phyloP scores from a whole-genome alignment of 1,140 invertebrate species.

The Theocolax elegans region DNA sequence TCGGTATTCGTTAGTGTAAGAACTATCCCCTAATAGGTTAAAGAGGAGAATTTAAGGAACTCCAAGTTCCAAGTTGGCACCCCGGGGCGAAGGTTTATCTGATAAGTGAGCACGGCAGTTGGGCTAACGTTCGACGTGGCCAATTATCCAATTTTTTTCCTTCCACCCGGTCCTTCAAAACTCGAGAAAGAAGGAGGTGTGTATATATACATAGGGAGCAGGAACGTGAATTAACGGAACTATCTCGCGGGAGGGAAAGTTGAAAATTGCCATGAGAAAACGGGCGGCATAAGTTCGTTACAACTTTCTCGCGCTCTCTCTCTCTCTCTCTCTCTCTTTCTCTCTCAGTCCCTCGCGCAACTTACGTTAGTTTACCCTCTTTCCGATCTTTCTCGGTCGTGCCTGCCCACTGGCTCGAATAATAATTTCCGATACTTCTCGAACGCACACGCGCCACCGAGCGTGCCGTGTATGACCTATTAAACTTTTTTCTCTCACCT shows the following conservation, averaged over 20 bases:
- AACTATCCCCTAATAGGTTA: no score
- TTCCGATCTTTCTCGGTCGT: background rate
- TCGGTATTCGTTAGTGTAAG: no score
- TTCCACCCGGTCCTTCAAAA: no score
- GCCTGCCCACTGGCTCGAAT: conserved; percentile 14
- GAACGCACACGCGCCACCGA: background rate
- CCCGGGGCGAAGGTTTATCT: no score
- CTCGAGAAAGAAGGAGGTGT: no score
- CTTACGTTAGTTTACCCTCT: no score
- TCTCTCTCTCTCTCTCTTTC: background rate
- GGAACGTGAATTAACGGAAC: no score
- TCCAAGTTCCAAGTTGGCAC: no score
- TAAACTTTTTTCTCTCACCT: background rate
- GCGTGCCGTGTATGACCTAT: conserved; percentile 18
- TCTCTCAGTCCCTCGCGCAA: no score
- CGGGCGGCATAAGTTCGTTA: conserved; percentile 11
- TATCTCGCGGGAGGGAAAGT: background rate
- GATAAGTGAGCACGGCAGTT: conserved; percentile 15
- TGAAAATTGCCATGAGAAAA: background rate
- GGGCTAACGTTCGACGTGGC: background rate
- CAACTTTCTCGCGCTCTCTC: background rate
- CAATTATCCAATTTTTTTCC: conserved; percentile 8
- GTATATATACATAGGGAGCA: no score
- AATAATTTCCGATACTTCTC: conserved; percentile 24
- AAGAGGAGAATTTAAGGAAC: no score